Evolutionary conservation across 2,888 invertebrate genomes (phyloP).

Genomic region (Leptinotarsa juncta): DNA sequence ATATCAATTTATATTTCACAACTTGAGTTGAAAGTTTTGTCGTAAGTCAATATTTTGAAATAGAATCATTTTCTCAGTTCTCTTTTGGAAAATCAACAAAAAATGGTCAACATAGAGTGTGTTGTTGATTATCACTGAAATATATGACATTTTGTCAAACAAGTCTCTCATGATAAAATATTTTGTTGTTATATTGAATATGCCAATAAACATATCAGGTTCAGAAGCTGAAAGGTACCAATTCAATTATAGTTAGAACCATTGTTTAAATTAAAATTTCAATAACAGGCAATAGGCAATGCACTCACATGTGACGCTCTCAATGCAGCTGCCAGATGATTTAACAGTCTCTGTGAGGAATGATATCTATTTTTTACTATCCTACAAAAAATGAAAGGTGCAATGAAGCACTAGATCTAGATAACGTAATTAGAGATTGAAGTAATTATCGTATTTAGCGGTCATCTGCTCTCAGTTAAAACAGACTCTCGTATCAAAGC

Average conservation of each 20-base stretch:
- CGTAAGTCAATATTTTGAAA: too few species aligned
- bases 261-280: not conserved
- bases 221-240: not conserved
- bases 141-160: too few species aligned
- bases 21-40: too few species aligned
- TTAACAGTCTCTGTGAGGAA: conserved; percentile 10
- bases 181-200: too few species aligned
- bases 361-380: conserved; percentile 25
- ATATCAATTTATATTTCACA: too few species aligned
- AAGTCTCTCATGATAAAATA: too few species aligned
- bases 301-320: not conserved
- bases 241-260: not conserved
- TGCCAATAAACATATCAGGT: not conserved
- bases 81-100: too few species aligned
- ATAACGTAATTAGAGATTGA: conserved; percentile 45
- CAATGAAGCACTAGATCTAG: conserved; percentile 46
- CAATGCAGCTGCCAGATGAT: conserved; percentile 11
- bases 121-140: too few species aligned
- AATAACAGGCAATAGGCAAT: conserved; percentile 1
- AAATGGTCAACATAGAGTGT: too few species aligned
- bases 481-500: conserved; percentile 21
- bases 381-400: conserved; percentile 28
- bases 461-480: conserved; percentile 43
- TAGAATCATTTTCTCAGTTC: too few species aligned
- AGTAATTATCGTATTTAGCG: conserved; percentile 48